Base-by-base conservation (phyloP, 2,797 vertebrate genomes). In the Xiphorhynchus erythropygius region DNA sequence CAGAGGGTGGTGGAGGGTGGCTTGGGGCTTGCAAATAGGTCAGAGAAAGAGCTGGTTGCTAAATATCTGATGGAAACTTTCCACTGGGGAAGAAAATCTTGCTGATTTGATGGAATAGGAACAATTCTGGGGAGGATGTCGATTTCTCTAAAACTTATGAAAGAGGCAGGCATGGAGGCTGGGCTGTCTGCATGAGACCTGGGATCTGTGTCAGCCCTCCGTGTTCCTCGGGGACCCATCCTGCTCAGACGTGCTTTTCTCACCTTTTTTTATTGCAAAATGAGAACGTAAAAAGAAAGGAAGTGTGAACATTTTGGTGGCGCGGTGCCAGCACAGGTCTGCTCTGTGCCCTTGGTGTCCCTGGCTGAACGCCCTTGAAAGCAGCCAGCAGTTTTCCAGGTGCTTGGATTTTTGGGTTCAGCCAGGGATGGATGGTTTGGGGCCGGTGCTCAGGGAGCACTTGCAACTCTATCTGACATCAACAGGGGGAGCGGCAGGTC, bases 21-120 rank as follows among this genome's bases (percentile, higher is more conserved):
- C 84, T 96, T 75, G 84, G 90, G 94, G 94, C 82, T 96, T 92
- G 75, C 95, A 96, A 96, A 96, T 96, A 95, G 92, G 90, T 96
- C 95, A 96, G 92, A 85, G 82, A 68, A 93, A 91, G 82, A 91
- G 57, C 73, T 74, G 42, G 50, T 53, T 95, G 87, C 57, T 93
- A 93, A 87, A 85, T 88, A 88, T 86, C 92, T 71, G 90, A 76
- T 82, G 65, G 77, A 82, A 93, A 73, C 63, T 81, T 96, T 93
- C 76, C 93, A 35, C 67, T 33, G 39, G 94, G 94, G 79, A 95
- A 71, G 87, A 32, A 94, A 92, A 94, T 94, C 87, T 88, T 92
- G 95, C 93, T 95, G 94, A 95, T 96, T 71, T 83, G 79, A 89
- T 92, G 84, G 76, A 96, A 93, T 32, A 89, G n/a, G 55, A 92